Base-by-base conservation (phyloP, 2,113 vertebrate genomes). In the Poeciliopsis retropinna region DNA sequence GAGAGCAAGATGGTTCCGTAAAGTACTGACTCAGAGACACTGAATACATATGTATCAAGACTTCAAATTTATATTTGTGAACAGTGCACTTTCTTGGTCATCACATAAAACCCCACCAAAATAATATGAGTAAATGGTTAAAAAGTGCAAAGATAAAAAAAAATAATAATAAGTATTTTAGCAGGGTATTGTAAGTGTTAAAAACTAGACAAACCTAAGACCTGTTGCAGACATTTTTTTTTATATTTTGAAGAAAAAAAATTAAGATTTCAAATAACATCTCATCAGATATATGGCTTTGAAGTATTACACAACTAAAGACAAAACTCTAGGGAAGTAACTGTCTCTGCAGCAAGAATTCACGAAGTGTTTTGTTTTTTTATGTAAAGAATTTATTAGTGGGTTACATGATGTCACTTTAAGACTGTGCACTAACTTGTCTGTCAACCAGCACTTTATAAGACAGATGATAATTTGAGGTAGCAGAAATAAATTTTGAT, bases 331-430 rank as follows among this genome's bases (percentile, higher is more conserved):
- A 27, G 17, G 34, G 4, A 68, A 30, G 41, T 57, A 31, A 71
- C 30, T 54, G 28, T 66, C 44, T 72, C 32, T 76, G 47, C n/a
- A 75, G 41, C 0, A 75, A 12, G 72, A 89, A 87, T 87, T 41
- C 61, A 10, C 28, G 47, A 73, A 81, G 81, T 80, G 29, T 39
- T 34, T 71, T 57, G 60, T 39, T 74, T 64, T 34, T 67, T n/a
- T 64, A 37, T 63, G 34, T 76, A 34, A 79, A 68, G 32, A 60
- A 60, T 69, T 81, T 76, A 80, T 82, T 81, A 84, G 47, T 17
- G 0, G 25, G 54, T 39, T 72, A 82, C 69, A 44, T 88, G 80
- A 82, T 77, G 80, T 85, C 78, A 51, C 37, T 29, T 76, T 60
- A 62, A 68, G 32, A 7, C 34, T 15, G n/a, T 65, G 72, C n/a